Evolutionary conservation across 2,797 vertebrate species (phyloP).

Genomic region (Octomys mimax): DNA sequence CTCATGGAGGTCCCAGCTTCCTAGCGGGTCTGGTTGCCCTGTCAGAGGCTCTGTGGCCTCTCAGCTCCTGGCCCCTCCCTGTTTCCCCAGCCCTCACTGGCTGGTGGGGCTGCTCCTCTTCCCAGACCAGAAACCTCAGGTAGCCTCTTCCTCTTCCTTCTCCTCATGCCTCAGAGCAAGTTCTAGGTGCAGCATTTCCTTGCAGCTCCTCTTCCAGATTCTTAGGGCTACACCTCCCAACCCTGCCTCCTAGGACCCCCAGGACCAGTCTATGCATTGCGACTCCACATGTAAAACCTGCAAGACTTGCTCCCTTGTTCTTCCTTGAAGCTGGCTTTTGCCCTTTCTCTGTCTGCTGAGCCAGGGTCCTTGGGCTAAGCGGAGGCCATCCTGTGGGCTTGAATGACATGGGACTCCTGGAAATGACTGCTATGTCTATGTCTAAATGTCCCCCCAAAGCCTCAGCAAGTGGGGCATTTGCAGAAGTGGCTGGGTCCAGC

Average conservation of each 20-base stretch:
- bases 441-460: background rate
- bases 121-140: background rate
- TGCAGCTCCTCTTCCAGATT: background rate
- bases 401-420: background rate
- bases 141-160: background rate
- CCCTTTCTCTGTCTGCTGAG: background rate
- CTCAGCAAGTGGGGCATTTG: background rate
- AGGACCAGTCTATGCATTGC: background rate
- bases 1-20: background rate
- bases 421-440: background rate
- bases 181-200: background rate
- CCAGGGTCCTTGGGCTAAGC: background rate
- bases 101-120: background rate
- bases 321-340: background rate
- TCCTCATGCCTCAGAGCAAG: background rate
- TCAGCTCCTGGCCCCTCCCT: background rate
- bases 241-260: fast-evolving
- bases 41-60: background rate
- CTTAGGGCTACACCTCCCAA: too few species aligned
- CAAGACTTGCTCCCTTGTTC: background rate
- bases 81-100: fast-evolving
- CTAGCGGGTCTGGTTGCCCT: background rate
- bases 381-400: background rate
- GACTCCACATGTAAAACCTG: fast-evolving
- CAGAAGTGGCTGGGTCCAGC: background rate